A percentile compares a stretch with the other conserved stretches of the same genome.
phyloP scores from a whole-genome alignment of 2,797 vertebrate genomes.

The Ctenochaetus hawaiiensis region DNA sequence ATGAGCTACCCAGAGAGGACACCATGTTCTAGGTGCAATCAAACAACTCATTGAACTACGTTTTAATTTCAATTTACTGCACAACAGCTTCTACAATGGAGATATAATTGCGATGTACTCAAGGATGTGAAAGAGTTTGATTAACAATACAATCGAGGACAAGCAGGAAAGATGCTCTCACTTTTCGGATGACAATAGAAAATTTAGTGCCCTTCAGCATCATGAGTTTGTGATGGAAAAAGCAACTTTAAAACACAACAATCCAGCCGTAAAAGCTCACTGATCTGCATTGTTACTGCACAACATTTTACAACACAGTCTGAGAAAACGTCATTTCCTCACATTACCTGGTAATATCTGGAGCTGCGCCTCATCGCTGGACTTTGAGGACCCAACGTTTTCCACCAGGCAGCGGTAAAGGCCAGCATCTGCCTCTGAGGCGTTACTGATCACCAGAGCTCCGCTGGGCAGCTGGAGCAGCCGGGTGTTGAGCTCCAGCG shows the following conservation, averaged over 20 bases:
- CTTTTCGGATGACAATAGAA: neutral
- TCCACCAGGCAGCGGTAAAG: constrained; percentile 93
- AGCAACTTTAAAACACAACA: neutral
- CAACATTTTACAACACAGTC: neutral
- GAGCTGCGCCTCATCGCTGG: constrained; percentile 93
- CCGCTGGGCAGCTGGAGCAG: constrained; percentile 87
- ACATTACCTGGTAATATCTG: constrained; percentile 90
- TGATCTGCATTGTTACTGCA: neutral
- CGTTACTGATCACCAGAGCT: constrained; percentile 91
- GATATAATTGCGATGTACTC: constrained; percentile 22
- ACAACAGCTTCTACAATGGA: constrained; percentile 27
- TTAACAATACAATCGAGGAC: constrained; percentile 8
- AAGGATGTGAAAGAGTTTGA: constrained; percentile 23
- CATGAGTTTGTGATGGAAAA: neutral
- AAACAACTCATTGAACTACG: constrained; percentile 30
- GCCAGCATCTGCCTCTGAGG: constrained; percentile 88
- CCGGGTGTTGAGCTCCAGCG: constrained; percentile 81
- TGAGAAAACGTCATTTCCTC: neutral
- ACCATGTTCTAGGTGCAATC: constrained; percentile 34
- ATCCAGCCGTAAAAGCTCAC: neutral
- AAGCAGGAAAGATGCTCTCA: constrained; percentile 1
- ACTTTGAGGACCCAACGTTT: constrained; percentile 88
- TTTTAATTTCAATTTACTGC: constrained; percentile 45
- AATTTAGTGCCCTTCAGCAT: too few relatives aligned
- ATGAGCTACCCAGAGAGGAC: constrained; percentile 27